A percentile compares a stretch with the other conserved stretches of the same genome.
These are phyloP conservation scores for Celastrina argiolus DNA, from an alignment of 2,888 invertebrate species.

Conservation along the genomic window DNA sequence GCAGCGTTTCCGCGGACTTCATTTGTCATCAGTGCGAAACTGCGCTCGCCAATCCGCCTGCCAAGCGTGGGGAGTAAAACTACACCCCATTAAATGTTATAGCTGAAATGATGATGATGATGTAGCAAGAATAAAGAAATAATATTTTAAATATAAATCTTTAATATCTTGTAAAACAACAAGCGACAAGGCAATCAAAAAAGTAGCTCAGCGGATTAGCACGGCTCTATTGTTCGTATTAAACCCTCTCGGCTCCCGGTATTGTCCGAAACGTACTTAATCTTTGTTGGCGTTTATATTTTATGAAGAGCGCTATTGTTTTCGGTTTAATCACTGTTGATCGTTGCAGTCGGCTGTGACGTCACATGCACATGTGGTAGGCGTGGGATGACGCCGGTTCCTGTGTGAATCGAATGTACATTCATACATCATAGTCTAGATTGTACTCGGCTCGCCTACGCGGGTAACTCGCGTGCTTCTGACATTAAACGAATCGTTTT, in stretches of 20 bases:
- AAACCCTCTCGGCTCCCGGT: neutral
- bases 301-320: neutral
- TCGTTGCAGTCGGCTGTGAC: constrained; percentile 39
- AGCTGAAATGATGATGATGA: no score
- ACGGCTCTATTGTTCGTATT: neutral
- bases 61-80: no score
- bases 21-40: no score
- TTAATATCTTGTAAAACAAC: neutral
- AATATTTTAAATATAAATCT: neutral
- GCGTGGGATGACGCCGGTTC: constrained; percentile 39
- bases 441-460: constrained; percentile 7
- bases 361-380: constrained; percentile 40
- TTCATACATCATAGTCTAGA: neutral
- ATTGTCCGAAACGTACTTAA: neutral
- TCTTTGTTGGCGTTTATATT: constrained; percentile 12
- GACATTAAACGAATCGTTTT: neutral
- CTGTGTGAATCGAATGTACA: constrained; percentile 22
- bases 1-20: no score
- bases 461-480: neutral
- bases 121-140: neutral
- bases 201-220: neutral
- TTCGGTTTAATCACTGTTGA: constrained; percentile 30
- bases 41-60: no score
- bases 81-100: no score
- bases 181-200: neutral